Percentiles rank a stretch among this genome's conserved stretches.
Evolutionary conservation across 2,888 invertebrate genomes (phyloP).

Genomic region (Scaptomyza flava): DNA sequence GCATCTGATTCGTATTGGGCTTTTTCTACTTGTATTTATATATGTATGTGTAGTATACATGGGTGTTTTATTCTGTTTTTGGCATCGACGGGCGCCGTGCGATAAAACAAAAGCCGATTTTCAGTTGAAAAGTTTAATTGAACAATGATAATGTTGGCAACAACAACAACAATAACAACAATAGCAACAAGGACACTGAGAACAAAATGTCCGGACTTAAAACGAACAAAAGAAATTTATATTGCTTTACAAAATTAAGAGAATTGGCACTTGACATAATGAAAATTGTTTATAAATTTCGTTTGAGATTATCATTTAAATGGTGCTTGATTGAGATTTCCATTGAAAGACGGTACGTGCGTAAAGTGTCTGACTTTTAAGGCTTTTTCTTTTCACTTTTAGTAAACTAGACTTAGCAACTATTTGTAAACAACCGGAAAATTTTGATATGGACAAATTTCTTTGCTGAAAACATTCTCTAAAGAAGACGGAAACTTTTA

Average conservation of each 20-base stretch:
- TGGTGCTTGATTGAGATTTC: background rate
- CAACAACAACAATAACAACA: slow-evolving; percentile 17
- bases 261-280: slow-evolving; percentile 37
- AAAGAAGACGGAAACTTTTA: too few relatives aligned
- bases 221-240: slow-evolving; percentile 49
- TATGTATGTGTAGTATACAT: background rate
- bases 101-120: slow-evolving; percentile 80
- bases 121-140: slow-evolving; percentile 80
- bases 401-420: too few relatives aligned
- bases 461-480: too few relatives aligned
- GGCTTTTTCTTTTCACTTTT: too few relatives aligned
- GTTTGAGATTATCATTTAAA: slow-evolving; percentile 18
- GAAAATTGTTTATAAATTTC: slow-evolving; percentile 40
- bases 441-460: too few relatives aligned
- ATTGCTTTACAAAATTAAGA: slow-evolving; percentile 39
- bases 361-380: background rate
- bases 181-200: slow-evolving; percentile 15
- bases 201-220: slow-evolving; percentile 56
- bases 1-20: slow-evolving; percentile 27
- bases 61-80: slow-evolving; percentile 60
- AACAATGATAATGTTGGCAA: slow-evolving; percentile 74
- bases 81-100: slow-evolving; percentile 63
- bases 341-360: background rate
- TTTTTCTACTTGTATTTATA: slow-evolving; percentile 29
- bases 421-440: too few relatives aligned